Conservation (phyloP, 1,140 invertebrate species). For the Nephila pilipes region DNA sequence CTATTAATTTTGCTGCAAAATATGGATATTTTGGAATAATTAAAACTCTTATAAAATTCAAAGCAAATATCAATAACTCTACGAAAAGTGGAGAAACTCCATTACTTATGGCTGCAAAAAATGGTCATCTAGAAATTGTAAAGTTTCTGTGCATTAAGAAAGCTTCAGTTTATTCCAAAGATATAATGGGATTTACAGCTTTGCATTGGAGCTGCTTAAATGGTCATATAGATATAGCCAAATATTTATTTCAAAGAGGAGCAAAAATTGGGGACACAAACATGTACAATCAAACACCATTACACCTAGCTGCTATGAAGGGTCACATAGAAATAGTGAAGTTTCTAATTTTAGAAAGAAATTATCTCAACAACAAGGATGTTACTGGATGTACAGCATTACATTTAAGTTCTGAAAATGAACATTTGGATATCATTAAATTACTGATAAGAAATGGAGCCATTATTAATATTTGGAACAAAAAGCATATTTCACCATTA, state of each 20-base stretch:
- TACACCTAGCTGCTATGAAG: background rate
- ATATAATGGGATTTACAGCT: background rate
- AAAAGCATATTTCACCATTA: background rate
- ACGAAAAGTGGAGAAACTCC: constrained; percentile 78
- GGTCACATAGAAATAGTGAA: background rate
- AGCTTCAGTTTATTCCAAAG: background rate
- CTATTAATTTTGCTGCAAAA: constrained; percentile 28
- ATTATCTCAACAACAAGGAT: background rate
- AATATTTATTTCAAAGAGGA: constrained; percentile 35
- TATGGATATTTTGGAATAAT: background rate
- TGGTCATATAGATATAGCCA: constrained; percentile 21
- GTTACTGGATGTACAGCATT: constrained; percentile 7
- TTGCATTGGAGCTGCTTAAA: background rate
- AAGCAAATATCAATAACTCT: constrained; percentile 90
- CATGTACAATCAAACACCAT: background rate
- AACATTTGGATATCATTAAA: background rate
- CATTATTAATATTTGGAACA: constrained; percentile 78
- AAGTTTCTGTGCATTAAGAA: background rate
- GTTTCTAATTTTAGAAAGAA: background rate
- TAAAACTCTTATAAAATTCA: constrained; percentile 79
- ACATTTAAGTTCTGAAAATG: background rate
- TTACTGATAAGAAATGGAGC: constrained; percentile 39
- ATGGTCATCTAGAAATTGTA: constrained; percentile 23
- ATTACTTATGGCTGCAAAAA: constrained; percentile 26
- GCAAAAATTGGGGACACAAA: background rate